These are phyloP conservation scores for Diadegma fenestrale DNA, from an alignment of 2,888 invertebrate species.

Conservation along the genomic window DNA sequence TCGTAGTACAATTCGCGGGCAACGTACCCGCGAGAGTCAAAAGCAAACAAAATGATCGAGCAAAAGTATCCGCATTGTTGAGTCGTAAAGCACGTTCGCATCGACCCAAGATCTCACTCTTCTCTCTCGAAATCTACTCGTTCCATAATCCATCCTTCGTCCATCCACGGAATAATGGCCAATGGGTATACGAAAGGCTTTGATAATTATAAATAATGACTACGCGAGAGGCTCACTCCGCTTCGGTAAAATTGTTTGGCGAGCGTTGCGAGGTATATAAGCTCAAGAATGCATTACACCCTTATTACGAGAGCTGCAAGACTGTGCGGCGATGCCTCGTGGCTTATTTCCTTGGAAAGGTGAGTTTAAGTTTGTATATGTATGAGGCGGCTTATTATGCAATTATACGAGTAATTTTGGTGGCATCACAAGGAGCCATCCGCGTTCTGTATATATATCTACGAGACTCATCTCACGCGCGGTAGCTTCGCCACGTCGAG, in stretches of 20 bases:
- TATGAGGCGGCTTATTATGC: constrained; percentile 80
- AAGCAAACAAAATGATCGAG: constrained; percentile 33
- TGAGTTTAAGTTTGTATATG: constrained; percentile 51
- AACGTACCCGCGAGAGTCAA: constrained; percentile 59
- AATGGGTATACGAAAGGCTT: constrained; percentile 74
- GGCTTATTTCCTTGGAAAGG: constrained; percentile 59
- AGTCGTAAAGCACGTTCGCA: constrained; percentile 70
- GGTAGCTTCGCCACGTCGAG: constrained; percentile 33
- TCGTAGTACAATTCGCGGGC: constrained; percentile 69
- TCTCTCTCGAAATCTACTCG: constrained; percentile 7
- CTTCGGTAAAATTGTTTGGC: constrained; percentile 22
- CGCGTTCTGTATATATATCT: constrained; percentile 65
- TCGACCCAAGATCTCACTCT: constrained; percentile 43
- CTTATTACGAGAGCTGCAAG: constrained; percentile 74
- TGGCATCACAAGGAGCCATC: constrained; percentile 75
- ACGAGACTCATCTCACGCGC: constrained; percentile 34
- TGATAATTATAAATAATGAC: constrained; percentile 82
- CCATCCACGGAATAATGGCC: constrained; percentile 71
- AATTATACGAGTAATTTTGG: constrained; percentile 82
- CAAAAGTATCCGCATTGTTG: constrained; percentile 52
- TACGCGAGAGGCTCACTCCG: constrained; percentile 47
- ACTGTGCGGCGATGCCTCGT: constrained; percentile 9
- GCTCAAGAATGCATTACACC: constrained; percentile 70
- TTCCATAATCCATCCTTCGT: constrained; percentile 25
- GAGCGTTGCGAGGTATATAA: constrained; percentile 64